Evolutionary conservation across 2,888 invertebrate genomes (phyloP).

Genomic region (Lycocerus yunnanus): DNA sequence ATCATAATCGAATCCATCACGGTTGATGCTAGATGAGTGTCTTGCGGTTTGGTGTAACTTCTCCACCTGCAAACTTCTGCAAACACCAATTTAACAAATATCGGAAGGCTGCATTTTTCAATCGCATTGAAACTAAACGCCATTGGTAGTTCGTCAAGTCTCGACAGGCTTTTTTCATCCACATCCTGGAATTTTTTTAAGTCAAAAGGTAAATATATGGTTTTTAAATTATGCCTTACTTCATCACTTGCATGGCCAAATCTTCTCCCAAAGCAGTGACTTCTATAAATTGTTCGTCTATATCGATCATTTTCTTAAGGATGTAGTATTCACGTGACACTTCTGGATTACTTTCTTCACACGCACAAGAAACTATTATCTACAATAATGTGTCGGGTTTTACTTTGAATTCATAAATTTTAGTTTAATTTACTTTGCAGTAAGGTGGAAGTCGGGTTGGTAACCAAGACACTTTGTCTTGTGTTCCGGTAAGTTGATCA

Average conservation of each 20-base stretch:
- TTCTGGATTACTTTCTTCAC: slow-evolving; percentile 83
- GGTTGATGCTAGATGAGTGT: slow-evolving; percentile 89
- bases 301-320: slow-evolving; percentile 84
- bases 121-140: slow-evolving; percentile 92
- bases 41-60: slow-evolving; percentile 92
- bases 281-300: slow-evolving; percentile 86
- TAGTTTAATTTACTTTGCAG: slow-evolving; percentile 75
- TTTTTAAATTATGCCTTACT: slow-evolving; percentile 55
- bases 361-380: slow-evolving; percentile 90
- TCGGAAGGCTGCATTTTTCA: slow-evolving; percentile 89
- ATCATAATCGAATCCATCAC: slow-evolving; percentile 98
- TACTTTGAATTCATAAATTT: neutral
- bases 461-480: slow-evolving; percentile 94
- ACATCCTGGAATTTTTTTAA: slow-evolving; percentile 64
- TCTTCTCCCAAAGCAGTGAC: slow-evolving; percentile 91
- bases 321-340: slow-evolving; percentile 88
- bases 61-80: slow-evolving; percentile 98
- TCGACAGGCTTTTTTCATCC: slow-evolving; percentile 89
- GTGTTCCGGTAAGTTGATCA: slow-evolving; percentile 93
- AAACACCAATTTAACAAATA: slow-evolving; percentile 96
- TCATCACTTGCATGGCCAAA: slow-evolving; percentile 89
- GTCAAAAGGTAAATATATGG: neutral
- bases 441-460: slow-evolving; percentile 87
- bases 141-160: slow-evolving; percentile 93
- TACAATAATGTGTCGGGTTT: slow-evolving; percentile 55